Evolutionary conservation across 2,797 vertebrate genomes (phyloP).

Genomic region (Siniperca undulata): DNA sequence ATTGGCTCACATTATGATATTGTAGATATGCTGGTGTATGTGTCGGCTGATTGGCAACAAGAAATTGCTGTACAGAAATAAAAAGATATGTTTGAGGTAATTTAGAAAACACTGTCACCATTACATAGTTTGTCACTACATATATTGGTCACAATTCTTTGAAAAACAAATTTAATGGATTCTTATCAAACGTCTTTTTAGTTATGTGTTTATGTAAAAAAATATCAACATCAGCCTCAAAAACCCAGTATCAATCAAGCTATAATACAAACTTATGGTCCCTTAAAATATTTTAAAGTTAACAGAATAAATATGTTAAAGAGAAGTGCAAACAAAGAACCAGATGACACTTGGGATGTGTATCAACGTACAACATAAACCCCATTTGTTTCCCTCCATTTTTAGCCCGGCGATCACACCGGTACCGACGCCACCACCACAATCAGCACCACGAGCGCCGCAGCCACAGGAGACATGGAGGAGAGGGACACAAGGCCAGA

Average conservation of each 20-base stretch:
- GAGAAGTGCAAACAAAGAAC: neutral
- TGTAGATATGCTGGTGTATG: neutral
- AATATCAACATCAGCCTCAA: neutral
- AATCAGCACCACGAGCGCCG: constrained; percentile 88
- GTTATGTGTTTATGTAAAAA: no score
- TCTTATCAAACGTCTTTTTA: neutral
- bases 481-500: constrained; percentile 81
- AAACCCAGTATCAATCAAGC: neutral
- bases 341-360: neutral
- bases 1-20: neutral
- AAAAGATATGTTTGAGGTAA: neutral
- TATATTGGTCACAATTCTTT: neutral
- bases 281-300: neutral
- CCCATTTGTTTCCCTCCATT: neutral
- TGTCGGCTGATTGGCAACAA: neutral
- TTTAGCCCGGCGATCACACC: constrained; percentile 91
- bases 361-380: neutral
- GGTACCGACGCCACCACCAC: constrained; percentile 91
- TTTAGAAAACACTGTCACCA: neutral
- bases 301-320: neutral
- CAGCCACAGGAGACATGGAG: constrained; percentile 87
- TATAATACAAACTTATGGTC: neutral
- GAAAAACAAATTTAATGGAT: neutral
- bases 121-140: neutral
- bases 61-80: neutral